Conservation (phyloP, 2,113 vertebrate genomes). For the Rissa tridactyla region DNA sequence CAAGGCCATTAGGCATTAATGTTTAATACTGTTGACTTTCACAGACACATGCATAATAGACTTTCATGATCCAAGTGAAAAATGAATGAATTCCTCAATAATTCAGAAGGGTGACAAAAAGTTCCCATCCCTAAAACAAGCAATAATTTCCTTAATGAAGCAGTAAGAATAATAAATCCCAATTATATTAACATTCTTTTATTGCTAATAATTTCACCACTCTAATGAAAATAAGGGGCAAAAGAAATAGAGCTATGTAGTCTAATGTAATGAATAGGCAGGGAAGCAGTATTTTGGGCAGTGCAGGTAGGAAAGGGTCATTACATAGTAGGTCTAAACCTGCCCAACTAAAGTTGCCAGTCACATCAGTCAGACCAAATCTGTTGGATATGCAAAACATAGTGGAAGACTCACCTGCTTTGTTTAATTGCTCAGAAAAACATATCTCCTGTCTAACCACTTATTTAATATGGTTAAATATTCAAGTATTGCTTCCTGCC, state of each 20-base stretch:
- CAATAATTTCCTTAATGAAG: conserved; percentile 42
- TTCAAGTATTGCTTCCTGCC: neutral
- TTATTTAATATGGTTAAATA: neutral
- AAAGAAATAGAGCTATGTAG: neutral
- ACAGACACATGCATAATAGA: conserved; percentile 27
- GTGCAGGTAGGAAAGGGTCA: neutral
- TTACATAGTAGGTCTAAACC: neutral
- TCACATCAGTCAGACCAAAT: neutral
- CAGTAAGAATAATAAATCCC: conserved; percentile 31
- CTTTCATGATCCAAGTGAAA: conserved; percentile 30
- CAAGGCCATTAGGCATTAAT: conserved; percentile 49
- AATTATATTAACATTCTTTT: conserved; percentile 25
- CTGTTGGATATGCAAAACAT: neutral
- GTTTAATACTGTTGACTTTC: conserved; percentile 58
- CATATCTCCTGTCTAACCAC: neutral
- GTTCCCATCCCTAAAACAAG: conserved; percentile 36
- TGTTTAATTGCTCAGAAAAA: neutral
- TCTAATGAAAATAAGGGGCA: neutral
- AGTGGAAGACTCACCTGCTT: neutral
- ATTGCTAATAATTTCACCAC: neutral
- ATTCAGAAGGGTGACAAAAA: conserved; percentile 40
- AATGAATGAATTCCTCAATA: conserved; percentile 63
- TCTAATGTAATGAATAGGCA: neutral
- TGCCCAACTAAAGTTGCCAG: neutral
- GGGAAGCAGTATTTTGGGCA: neutral